Conservation (phyloP, 2,113 vertebrate species). For the Balaenoptera acutorostrata region DNA sequence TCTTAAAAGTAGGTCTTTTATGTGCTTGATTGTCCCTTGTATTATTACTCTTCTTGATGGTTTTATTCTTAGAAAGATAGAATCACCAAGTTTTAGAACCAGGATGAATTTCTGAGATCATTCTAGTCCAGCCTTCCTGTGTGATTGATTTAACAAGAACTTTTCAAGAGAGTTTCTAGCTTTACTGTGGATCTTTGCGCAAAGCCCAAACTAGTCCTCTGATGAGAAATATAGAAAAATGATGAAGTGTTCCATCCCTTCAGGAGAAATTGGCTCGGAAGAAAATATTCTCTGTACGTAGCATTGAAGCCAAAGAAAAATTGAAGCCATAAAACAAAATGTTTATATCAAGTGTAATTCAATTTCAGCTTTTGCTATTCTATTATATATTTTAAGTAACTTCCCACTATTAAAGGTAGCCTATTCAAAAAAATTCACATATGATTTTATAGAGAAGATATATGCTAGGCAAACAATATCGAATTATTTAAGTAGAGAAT, state of each 20-base stretch:
- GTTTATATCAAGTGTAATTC: not conserved
- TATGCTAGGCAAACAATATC: not conserved
- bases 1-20: not conserved
- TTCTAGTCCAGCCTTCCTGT: not conserved
- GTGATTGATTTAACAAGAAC: not conserved
- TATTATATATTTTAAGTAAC: not conserved
- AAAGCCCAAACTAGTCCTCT: not conserved
- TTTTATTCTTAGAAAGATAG: not conserved
- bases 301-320: not conserved
- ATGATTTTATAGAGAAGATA: not conserved
- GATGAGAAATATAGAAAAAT: slow-evolving; percentile 26
- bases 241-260: not conserved
- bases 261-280: not conserved
- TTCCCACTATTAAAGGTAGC: not conserved
- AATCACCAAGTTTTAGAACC: not conserved
- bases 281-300: not conserved
- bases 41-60: not conserved
- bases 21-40: not conserved
- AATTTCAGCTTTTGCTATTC: not conserved
- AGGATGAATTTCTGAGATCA: not conserved
- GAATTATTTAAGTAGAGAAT: not conserved
- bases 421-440: not conserved
- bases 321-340: not conserved
- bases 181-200: slow-evolving; percentile 54
- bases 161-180: slow-evolving; percentile 11